These are phyloP conservation scores for Ophonus ardosiacus DNA, from an alignment of 2,888 invertebrate genomes.

Conservation along the genomic window DNA sequence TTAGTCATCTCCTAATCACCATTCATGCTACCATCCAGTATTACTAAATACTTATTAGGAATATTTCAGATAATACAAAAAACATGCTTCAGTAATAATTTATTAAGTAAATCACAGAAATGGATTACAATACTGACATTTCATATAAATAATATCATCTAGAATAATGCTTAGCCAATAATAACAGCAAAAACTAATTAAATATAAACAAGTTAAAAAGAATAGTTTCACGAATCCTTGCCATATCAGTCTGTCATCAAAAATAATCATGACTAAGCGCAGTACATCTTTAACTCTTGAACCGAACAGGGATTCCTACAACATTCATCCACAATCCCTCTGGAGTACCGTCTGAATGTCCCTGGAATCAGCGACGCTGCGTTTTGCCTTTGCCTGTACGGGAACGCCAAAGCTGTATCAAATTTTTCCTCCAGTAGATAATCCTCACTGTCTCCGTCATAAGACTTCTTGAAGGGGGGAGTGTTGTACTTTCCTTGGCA, in stretches of 20 bases:
- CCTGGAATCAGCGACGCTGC: constrained; percentile 72
- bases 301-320: constrained; percentile 74
- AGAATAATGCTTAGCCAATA: background rate
- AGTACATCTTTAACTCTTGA: constrained; percentile 73
- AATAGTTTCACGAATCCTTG: too few relatives aligned
- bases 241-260: too few relatives aligned
- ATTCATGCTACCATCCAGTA: too few relatives aligned
- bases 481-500: constrained; percentile 73
- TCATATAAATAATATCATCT: background rate
- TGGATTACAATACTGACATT: background rate
- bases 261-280: constrained; percentile 64
- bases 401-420: constrained; percentile 67
- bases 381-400: constrained; percentile 70
- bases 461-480: constrained; percentile 71
- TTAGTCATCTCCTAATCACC: too few relatives aligned
- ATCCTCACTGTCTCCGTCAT: constrained; percentile 46
- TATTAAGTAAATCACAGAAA: background rate
- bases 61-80: background rate
- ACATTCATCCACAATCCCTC: constrained; percentile 75
- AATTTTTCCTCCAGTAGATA: background rate
- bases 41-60: too few relatives aligned
- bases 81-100: background rate
- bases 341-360: constrained; percentile 66
- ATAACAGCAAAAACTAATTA: background rate
- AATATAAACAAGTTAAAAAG: too few relatives aligned